Evolutionary conservation across 2,113 vertebrate genomes (phyloP), one percentile per base, ranked within the genome.

Genomic region (Rhinolophus ferrumequinum): DNA sequence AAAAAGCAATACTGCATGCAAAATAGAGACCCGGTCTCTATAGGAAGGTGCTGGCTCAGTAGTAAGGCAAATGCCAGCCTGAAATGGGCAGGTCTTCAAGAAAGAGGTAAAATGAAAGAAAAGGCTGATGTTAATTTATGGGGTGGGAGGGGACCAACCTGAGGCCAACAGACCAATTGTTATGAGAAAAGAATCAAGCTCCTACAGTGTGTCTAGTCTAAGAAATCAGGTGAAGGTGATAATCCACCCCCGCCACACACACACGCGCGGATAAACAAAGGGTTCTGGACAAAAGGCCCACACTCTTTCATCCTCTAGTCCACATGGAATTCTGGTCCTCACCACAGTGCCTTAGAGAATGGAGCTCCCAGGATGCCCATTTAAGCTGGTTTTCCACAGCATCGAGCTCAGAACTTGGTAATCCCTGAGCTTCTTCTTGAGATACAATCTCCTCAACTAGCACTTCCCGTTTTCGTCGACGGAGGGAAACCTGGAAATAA

Each of bases 381-480:
- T 98, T 98, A 83, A 98, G 96, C 89, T 97, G 97, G 93, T 97
- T 98, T 88, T 97, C 97, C 90, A 98, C 96, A 72, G 97, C 97
- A 67, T 98, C 97, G 5, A 98, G 97, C 96, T 97, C 97, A 83
- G 97, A 97, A 83, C 22, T 96, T 35, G 97, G 97, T 89, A 97
- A 93, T 67, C 89, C 97, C 96, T 96, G 97, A 93, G 93, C 89
- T 60, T 92, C 97, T 50, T 97, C 97, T 75, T 94, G 97, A 96
- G 97, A 97, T n/a, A 95, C 96, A 5, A 94, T 76, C 30, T 98
- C 97, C 24, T 97, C 97, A 60, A 96, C 96, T 38, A 95, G 90
- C 7, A 97, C 97, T 77, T 98, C 97, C 18, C 96, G 96, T 93
- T 97, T 98, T 44, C 96, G 92, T 26, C 97, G 96, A 21, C 86